Base-by-base conservation (phyloP, 2,888 invertebrate genomes). In the Colostygia pectinataria region DNA sequence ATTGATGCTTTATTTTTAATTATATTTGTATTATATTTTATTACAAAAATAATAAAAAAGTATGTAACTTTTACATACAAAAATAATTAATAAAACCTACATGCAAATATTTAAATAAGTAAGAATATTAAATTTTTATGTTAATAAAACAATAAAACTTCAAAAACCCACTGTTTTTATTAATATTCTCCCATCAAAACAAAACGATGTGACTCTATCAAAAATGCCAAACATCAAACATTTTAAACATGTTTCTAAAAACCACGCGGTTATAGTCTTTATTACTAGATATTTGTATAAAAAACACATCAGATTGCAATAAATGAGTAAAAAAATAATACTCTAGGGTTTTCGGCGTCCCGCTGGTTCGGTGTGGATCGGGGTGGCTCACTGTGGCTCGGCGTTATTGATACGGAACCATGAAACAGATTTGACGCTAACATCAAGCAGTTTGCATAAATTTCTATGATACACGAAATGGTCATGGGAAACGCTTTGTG, bases 361-460 rank as follows among this genome's bases (percentile, higher is more conserved):
- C 40, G 71, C 63, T 57, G 77, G 2, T 64, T 29, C 36, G 28
- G 47, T 42, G 45, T 41, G 53, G 38, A 4, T 41, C 32, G 33
- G 9, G 7, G 25, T 7, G 13, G 32, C 24, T 40, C 9, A 14
- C 9, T 4, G 20, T n/a, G 24, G 18, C 18, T 43, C 42, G 25
- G 27, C 34, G 7, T 20, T 46, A 59, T 55, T 54, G 59, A 45
- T 46, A 60, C 52, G 50, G 59, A 45, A 39, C 55, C 52, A 61
- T 68, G 63, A 44, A 64, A 54, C 47, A 59, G 53, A 66, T 69
- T 71, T 72, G 63, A 77, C 74, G 65, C 71, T 57, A 55, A 63
- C 65, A 61, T 50, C 53, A 54, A 54, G 53, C 66, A 60, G 69
- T 77, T 82, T 81, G 83, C 82, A 83, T 83, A 82, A 74, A 81